Evolutionary conservation across 2,888 invertebrate species (phyloP), one percentile per base, ranked within the genome.

Genomic region (Xestoiulus laeticollis): DNA sequence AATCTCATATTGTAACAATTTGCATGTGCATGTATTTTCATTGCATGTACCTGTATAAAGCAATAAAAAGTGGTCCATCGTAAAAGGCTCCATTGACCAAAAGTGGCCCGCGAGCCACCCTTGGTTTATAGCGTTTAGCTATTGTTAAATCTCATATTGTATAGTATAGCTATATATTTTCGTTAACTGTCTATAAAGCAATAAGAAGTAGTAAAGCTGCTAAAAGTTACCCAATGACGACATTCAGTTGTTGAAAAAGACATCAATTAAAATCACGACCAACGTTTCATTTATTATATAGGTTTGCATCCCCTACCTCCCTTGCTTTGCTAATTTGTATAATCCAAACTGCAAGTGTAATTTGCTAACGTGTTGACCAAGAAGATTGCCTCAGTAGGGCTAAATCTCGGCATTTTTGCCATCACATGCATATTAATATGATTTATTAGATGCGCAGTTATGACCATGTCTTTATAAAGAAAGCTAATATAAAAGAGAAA

Each of bases 401-500:
- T n/a, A 8, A 68, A 68, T 68, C 68, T 26, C 68, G 26, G n/a
- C 68, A 19, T 4, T 53, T 48, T 53, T 16, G 53, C 53, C 22
- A 26, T 68, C 68, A 22, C 22, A 26, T 26, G 22, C 68, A 12
- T 26, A 68, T 68, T 68, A 26, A 68, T 68, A 68, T 68, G 68
- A 68, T 68, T 68, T 68, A 68, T 68, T 68, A 68, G 68, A 26
- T 68, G 68, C 68, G 68, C 68, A 68, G 26, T 68, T 68, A 26
- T 68, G 68, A 68, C 68, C 68, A 26, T 12, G 26, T 68, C 68
- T 68, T 68, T 68, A 26, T 68, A 68, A 68, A 68, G 68, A 68
- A 68, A 68, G 68, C 68, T 68, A 68, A 68, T 68, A 26, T n/a
- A n/a, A n/a, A 68, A 68, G 68, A 68, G 26, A 68, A 68, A 68